Evolutionary conservation across 2,888 invertebrate species (phyloP).

Genomic region (Patella ulyssiponensis): DNA sequence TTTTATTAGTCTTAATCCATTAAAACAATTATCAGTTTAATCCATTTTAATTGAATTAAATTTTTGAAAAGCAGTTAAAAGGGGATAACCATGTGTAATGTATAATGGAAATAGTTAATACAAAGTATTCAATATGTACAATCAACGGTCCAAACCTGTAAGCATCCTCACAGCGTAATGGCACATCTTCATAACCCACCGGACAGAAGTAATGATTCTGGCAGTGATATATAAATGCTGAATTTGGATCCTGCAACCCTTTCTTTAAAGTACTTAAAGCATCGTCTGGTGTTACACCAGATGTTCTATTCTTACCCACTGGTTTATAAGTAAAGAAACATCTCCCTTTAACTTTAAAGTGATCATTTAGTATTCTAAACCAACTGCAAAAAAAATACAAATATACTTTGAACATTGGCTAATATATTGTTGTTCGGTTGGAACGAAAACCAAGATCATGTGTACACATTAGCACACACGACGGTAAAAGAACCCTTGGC

Average conservation of each 20-base stretch:
- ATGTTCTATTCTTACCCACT: slow-evolving; percentile 63
- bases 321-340: slow-evolving; percentile 66
- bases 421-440: background rate
- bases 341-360: slow-evolving; percentile 62
- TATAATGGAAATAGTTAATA: too few relatives aligned
- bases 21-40: too few relatives aligned
- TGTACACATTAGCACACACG: too few relatives aligned
- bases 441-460: too few relatives aligned
- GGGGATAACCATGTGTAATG: too few relatives aligned
- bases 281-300: slow-evolving; percentile 52
- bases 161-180: slow-evolving; percentile 55
- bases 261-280: slow-evolving; percentile 57
- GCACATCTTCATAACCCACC: slow-evolving; percentile 67
- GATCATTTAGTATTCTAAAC: slow-evolving; percentile 62
- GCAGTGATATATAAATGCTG: slow-evolving; percentile 67
- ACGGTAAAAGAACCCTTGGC: too few relatives aligned
- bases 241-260: slow-evolving; percentile 59
- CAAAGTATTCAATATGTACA: too few relatives aligned
- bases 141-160: slow-evolving; percentile 52
- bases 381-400: slow-evolving; percentile 51
- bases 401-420: background rate
- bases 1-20: too few relatives aligned
- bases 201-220: slow-evolving; percentile 70
- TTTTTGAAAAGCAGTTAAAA: too few relatives aligned
- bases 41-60: too few relatives aligned